A percentile compares a stretch with the other conserved stretches of the same genome.
Conservation (phyloP, 1,140 invertebrate species). For the Scaptomyza graminum region DNA sequence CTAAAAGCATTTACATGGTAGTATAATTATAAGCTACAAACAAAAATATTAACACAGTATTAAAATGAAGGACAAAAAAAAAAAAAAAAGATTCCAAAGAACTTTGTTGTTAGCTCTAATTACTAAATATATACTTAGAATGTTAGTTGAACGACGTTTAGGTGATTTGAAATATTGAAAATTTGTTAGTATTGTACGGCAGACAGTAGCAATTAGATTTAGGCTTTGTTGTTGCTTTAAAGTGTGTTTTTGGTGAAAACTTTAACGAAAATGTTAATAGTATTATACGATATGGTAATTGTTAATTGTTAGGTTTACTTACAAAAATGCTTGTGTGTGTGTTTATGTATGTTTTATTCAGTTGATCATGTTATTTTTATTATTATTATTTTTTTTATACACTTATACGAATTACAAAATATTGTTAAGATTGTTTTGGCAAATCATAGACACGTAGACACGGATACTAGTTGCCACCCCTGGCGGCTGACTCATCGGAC, state of each 20-base stretch:
- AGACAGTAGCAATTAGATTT: conserved; percentile 53
- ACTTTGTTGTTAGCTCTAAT: conserved; percentile 64
- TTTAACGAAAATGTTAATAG: conserved; percentile 55
- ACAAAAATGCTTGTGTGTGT: conserved; percentile 74
- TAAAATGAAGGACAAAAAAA: conserved; percentile 53
- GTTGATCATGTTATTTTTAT: conserved; percentile 35
- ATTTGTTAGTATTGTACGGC: conserved; percentile 65
- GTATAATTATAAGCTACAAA: conserved; percentile 65
- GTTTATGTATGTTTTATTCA: conserved; percentile 53
- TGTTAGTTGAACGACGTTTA: conserved; percentile 70
- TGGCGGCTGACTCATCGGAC: conserved; percentile 74
- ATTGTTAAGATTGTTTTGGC: conserved; percentile 52
- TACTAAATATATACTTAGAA: conserved; percentile 38
- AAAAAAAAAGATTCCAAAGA: conserved; percentile 64
- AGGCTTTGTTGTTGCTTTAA: conserved; percentile 71
- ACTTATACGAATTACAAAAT: conserved; percentile 57
- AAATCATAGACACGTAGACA: conserved; percentile 11
- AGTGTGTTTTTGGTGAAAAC: conserved; percentile 49
- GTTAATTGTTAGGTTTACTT: conserved; percentile 73
- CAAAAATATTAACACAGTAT: conserved; percentile 60
- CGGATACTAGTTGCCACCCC: conserved; percentile 69
- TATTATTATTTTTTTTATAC: conserved; percentile 23
- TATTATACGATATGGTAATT: conserved; percentile 35
- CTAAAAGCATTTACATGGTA: conserved; percentile 55
- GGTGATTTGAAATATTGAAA: conserved; percentile 40